Percentiles rank a stretch among this genome's conserved stretches.
Conservation (phyloP, 2,888 invertebrate species). For the Coecobrya sp. region DNA sequence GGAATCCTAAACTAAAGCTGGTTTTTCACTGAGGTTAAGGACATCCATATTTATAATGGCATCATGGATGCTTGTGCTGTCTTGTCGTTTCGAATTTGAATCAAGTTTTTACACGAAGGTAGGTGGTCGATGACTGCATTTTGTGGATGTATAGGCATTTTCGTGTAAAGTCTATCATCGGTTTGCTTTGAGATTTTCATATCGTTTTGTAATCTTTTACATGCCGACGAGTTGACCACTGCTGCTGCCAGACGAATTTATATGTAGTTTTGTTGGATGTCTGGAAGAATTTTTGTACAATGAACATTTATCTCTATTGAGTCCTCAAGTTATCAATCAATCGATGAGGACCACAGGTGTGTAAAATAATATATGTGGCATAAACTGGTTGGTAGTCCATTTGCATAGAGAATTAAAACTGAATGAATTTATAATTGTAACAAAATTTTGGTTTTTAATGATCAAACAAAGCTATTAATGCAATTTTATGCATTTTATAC, state of each 20-base stretch:
- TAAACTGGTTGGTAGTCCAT: no score
- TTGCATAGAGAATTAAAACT: no score
- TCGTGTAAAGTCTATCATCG: not conserved
- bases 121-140: conserved; percentile 34
- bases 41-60: conserved; percentile 36
- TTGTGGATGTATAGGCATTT: not conserved
- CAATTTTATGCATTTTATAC: not conserved
- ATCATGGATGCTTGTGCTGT: conserved; percentile 25
- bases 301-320: no score
- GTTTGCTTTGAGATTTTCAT: not conserved
- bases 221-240: no score
- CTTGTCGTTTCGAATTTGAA: conserved; percentile 53
- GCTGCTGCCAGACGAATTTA: no score
- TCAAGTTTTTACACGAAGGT: conserved; percentile 35
- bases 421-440: no score
- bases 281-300: no score
- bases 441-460: no score
- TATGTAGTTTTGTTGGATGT: no score
- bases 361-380: no score
- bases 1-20: conserved; percentile 38
- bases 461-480: not conserved
- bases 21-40: conserved; percentile 59
- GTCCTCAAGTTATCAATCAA: no score
- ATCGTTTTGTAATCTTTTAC: not conserved
- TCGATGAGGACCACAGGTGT: no score